Conservation (phyloP, 2,888 invertebrate species). For the Drosophila subsilvestris region DNA sequence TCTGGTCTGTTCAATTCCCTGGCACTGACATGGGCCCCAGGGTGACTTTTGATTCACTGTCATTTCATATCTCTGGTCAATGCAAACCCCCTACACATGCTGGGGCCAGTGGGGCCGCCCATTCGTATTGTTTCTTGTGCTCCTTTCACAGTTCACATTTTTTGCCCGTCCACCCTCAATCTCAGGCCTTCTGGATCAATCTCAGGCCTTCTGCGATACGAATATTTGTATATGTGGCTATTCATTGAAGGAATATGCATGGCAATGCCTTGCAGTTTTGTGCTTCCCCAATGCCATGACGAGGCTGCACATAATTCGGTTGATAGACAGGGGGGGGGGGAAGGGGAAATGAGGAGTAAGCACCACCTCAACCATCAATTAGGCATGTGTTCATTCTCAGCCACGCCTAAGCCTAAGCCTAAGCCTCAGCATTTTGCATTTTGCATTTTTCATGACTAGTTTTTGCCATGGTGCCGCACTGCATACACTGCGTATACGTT, state of each 20-base stretch:
- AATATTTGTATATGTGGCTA: no score
- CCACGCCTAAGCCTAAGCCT: no score
- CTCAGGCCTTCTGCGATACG: no score
- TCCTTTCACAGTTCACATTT: background rate
- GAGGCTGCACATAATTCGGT: background rate
- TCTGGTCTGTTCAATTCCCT: background rate
- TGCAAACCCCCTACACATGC: background rate
- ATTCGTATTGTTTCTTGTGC: background rate
- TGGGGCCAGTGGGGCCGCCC: no score
- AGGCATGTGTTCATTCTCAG: background rate
- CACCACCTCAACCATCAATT: background rate
- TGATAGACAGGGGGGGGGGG: background rate
- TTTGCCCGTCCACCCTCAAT: no score
- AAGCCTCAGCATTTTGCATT: no score
- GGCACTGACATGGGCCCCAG: background rate
- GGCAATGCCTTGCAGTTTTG: no score
- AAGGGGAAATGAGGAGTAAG: background rate
- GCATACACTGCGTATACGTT: background rate
- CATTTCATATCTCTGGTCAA: constrained; percentile 28
- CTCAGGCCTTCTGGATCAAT: no score
- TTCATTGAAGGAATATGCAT: no score
- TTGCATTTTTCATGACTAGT: no score
- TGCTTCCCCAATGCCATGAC: background rate
- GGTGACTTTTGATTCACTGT: constrained; percentile 41
- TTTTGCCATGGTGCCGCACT: no score